phyloP scores from a whole-genome alignment of 2,113 vertebrate species.

The Pithys albifrons region DNA sequence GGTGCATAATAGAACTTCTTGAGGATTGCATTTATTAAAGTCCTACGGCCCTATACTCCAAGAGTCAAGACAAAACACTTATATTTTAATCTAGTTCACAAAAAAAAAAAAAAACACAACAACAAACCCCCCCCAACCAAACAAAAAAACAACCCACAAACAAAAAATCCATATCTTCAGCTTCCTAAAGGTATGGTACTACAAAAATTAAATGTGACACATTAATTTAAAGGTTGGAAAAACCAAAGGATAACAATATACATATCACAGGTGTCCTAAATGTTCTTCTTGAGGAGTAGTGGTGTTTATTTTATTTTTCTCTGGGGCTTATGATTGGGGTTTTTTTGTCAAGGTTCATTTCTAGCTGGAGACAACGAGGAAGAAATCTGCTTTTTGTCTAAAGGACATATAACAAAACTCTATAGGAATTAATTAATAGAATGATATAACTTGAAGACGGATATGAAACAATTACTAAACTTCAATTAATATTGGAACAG shows the following conservation, averaged over 20 bases:
- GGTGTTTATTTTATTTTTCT: neutral
- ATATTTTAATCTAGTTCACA: neutral
- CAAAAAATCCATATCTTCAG: neutral
- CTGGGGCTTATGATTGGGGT: neutral
- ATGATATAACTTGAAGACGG: neutral
- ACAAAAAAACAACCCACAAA: neutral
- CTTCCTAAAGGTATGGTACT: neutral
- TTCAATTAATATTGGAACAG: neutral
- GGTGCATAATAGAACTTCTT: neutral
- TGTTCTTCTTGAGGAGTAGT: rapidly evolving
- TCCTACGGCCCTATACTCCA: neutral
- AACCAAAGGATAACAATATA: neutral
- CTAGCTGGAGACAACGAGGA: neutral
- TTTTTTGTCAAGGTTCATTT: neutral
- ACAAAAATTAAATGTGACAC: neutral
- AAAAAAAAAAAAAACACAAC: neutral
- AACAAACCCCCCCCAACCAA: too few relatives aligned
- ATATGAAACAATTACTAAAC: neutral
- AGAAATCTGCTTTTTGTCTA: neutral
- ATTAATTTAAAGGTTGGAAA: neutral
- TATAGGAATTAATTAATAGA: neutral
- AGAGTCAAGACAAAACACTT: neutral
- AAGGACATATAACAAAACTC: neutral
- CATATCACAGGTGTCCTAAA: neutral
- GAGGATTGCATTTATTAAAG: neutral